These are phyloP conservation scores for Chrysina gloriosa DNA, from an alignment of 2,888 invertebrate species.

Conservation along the genomic window DNA sequence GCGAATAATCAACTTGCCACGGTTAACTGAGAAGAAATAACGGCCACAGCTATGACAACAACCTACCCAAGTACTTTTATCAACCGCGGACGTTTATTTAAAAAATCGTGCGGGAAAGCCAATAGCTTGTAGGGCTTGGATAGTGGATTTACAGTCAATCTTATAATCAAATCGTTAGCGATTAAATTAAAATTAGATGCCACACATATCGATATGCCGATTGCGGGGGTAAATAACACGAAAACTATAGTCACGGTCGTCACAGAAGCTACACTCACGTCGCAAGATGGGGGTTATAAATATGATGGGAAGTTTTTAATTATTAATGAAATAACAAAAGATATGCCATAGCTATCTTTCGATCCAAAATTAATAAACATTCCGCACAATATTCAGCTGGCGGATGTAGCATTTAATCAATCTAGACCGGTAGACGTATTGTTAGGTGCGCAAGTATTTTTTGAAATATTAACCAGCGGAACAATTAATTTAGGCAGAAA, in stretches of 20 bases:
- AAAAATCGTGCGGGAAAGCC: too few species aligned
- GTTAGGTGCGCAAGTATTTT: not conserved
- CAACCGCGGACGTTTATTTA: too few species aligned
- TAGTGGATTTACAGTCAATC: not conserved
- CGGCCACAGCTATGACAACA: too few species aligned
- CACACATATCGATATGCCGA: not conserved
- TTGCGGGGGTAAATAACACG: conserved; percentile 11
- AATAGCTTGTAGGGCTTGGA: too few species aligned
- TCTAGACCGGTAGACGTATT: not conserved
- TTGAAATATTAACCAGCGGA: not conserved
- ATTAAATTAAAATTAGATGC: not conserved
- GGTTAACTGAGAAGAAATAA: too few species aligned
- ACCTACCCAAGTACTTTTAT: too few species aligned
- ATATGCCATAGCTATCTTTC: not conserved
- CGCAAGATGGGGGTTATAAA: not conserved
- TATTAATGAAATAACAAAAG: not conserved
- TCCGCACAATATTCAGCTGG: not conserved
- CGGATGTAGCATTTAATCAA: not conserved
- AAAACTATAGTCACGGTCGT: not conserved
- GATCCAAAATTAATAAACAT: not conserved
- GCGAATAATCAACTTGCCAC: too few species aligned
- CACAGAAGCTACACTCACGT: not conserved
- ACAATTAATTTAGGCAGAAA: not conserved
- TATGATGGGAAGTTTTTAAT: not conserved
- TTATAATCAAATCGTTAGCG: not conserved